Conservation (phyloP, 2,888 invertebrate genomes). For the Eupithecia abbreviata region DNA sequence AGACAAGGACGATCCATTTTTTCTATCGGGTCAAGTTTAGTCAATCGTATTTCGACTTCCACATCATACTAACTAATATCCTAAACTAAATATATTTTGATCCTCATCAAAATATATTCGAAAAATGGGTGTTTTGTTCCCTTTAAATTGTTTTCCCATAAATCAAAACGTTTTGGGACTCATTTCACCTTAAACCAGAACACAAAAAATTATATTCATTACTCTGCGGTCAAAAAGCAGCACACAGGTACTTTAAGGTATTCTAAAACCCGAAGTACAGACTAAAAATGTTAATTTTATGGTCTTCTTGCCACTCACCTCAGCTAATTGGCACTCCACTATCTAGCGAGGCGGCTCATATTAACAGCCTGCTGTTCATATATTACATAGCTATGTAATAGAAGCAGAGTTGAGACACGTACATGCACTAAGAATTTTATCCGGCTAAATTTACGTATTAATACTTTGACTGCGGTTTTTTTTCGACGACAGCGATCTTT, state of each 20-base stretch:
- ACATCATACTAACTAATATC: too few relatives aligned
- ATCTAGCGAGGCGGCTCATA: slow-evolving; percentile 16
- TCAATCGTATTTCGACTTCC: too few relatives aligned
- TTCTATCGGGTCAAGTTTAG: too few relatives aligned
- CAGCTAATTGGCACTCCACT: slow-evolving; percentile 47
- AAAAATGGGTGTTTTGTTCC: too few relatives aligned
- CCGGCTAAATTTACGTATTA: background rate
- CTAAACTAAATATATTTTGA: too few relatives aligned
- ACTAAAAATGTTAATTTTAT: slow-evolving; percentile 8
- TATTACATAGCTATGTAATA: background rate
- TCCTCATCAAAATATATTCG: too few relatives aligned
- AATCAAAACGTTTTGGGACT: too few relatives aligned
- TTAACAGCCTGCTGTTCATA: background rate
- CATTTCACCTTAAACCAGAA: too few relatives aligned
- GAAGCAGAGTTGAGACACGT: background rate
- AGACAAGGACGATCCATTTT: too few relatives aligned
- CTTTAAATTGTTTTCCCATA: too few relatives aligned
- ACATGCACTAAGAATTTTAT: background rate
- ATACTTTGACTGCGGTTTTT: too few relatives aligned
- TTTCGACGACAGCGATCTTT: too few relatives aligned
- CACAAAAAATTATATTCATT: background rate
- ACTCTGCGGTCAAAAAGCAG: background rate
- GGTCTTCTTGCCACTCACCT: background rate
- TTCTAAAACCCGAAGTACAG: background rate
- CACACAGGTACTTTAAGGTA: background rate